These are phyloP conservation scores for Pseudochromis fuscus DNA, from an alignment of 2,797 vertebrate genomes.

Conservation along the genomic window DNA sequence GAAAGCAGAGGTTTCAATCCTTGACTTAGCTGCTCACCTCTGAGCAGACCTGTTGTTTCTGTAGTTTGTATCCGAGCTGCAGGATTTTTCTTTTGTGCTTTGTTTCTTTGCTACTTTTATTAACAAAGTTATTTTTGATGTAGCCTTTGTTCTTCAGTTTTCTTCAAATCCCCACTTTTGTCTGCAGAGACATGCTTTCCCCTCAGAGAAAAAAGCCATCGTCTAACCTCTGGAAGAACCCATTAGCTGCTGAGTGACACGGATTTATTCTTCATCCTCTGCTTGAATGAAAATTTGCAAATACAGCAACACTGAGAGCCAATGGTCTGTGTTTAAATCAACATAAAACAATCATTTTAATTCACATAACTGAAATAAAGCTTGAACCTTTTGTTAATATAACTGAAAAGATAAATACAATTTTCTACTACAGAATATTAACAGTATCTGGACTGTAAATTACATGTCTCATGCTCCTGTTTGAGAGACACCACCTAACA, in stretches of 20 bases:
- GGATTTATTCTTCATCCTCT: slow-evolving; percentile 16
- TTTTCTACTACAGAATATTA: too few relatives aligned
- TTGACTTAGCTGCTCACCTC: slow-evolving; percentile 13
- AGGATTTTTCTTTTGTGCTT: slow-evolving; percentile 13
- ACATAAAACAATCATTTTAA: not conserved
- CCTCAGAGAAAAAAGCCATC: slow-evolving; percentile 1
- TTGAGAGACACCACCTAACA: not conserved
- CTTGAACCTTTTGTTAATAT: too few relatives aligned
- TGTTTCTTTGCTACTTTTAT: slow-evolving; percentile 22
- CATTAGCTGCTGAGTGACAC: slow-evolving; percentile 30
- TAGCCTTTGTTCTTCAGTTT: slow-evolving; percentile 38
- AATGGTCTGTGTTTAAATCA: not conserved
- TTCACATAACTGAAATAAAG: too few relatives aligned
- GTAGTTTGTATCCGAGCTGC: not conserved
- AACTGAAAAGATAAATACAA: too few relatives aligned
- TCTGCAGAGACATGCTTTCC: slow-evolving; percentile 9
- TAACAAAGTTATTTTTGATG: slow-evolving; percentile 36
- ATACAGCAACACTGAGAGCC: not conserved
- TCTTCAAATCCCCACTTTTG: slow-evolving; percentile 29
- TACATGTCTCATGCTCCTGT: not conserved
- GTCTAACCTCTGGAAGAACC: slow-evolving; percentile 31
- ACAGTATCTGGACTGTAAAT: too few relatives aligned
- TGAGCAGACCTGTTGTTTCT: slow-evolving; percentile 12
- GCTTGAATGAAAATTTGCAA: not conserved
- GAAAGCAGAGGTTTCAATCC: slow-evolving; percentile 11